These are phyloP conservation scores for Thaleichthys pacificus DNA, from an alignment of 2,797 vertebrate genomes.

Conservation along the genomic window DNA sequence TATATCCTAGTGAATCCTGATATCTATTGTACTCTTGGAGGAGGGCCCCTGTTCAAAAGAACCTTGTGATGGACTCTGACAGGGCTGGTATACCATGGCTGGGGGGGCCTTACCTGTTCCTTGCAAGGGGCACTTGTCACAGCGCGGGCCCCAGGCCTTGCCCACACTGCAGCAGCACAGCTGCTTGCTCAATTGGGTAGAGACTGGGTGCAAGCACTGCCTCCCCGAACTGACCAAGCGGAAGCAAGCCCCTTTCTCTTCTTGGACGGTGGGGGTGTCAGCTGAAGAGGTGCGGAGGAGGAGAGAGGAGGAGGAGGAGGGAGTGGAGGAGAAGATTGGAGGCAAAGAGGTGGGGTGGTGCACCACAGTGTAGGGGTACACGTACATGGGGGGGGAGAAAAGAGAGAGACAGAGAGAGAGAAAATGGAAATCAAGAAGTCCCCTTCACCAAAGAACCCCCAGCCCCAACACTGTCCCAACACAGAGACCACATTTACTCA, in stretches of 20 bases:
- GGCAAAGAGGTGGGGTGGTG: constrained; percentile 26
- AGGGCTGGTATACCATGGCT: not conserved
- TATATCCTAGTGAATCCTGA: no score
- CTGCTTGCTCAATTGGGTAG: constrained; percentile 96
- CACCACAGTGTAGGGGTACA: constrained; percentile 45
- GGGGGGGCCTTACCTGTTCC: constrained; percentile 89
- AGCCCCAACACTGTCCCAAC: constrained; percentile 24
- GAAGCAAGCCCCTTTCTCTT: constrained; percentile 97
- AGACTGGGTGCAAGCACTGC: constrained; percentile 95
- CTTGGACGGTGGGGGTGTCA: constrained; percentile 82
- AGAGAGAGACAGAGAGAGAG: constrained; percentile 46
- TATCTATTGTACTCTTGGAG: not conserved
- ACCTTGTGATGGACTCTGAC: not conserved
- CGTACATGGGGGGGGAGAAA: constrained; percentile 46
- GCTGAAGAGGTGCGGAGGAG: constrained; percentile 72
- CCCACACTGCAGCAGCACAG: constrained; percentile 99
- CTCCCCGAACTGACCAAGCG: constrained; percentile 90
- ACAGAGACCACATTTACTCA: constrained; percentile 18
- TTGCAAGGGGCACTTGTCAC: constrained; percentile 92
- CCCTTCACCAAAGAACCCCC: constrained; percentile 62
- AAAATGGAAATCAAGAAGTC: constrained; percentile 55
- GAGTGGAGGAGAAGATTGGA: constrained; percentile 51
- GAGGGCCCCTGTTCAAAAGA: not conserved
- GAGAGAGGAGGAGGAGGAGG: constrained; percentile 45
- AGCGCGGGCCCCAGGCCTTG: constrained; percentile 95